Evolutionary conservation across 2,113 vertebrate genomes (phyloP).

Genomic region (Irena cyanogastra): DNA sequence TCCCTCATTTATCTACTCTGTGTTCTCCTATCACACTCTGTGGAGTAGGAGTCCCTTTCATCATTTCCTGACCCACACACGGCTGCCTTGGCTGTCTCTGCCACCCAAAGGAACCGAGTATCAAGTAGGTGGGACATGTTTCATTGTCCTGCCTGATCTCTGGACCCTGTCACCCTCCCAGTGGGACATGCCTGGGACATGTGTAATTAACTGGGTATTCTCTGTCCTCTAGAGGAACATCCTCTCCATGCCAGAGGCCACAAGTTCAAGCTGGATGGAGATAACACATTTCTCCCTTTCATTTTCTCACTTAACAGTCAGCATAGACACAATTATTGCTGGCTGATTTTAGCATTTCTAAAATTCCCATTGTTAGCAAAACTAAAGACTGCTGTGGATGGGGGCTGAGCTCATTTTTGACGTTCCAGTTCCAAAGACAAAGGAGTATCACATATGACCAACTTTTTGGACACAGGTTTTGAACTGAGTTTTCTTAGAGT

Average conservation of each 20-base stretch:
- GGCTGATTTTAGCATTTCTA: background rate
- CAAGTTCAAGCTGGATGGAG: background rate
- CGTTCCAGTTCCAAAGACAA: background rate
- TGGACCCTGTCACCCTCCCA: background rate
- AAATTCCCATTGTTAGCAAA: background rate
- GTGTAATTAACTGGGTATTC: background rate
- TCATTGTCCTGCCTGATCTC: background rate
- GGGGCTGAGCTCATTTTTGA: background rate
- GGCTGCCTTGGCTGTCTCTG: background rate
- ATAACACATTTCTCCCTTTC: background rate
- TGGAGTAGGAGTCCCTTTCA: background rate
- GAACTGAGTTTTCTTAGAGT: background rate
- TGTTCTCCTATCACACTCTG: background rate
- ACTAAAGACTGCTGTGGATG: background rate
- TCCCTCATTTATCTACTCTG: background rate
- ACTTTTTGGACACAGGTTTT: background rate
- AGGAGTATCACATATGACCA: background rate
- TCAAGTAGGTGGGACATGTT: background rate
- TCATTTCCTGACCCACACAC: accelerated
- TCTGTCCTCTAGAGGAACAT: background rate
- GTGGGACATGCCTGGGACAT: background rate
- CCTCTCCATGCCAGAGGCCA: background rate
- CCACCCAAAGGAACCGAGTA: background rate
- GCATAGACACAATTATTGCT: background rate
- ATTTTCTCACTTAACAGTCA: background rate